Evolutionary conservation across 2,113 vertebrate genomes (phyloP).

Genomic region (Peromyscus polionotus): DNA sequence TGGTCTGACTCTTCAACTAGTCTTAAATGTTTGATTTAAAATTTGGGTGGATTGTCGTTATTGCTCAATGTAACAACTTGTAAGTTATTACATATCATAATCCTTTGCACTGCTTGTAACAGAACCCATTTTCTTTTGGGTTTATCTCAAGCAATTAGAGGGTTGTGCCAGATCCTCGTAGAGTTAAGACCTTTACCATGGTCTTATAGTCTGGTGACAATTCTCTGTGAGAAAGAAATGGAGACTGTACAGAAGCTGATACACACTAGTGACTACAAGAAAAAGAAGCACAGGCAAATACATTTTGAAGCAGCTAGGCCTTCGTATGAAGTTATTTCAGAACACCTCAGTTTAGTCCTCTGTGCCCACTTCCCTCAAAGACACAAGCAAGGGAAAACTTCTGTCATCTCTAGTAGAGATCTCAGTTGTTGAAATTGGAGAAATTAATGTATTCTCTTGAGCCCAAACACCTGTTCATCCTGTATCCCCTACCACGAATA

Average conservation of each 20-base stretch:
- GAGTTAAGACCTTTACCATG: not conserved
- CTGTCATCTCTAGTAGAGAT: constrained; percentile 14
- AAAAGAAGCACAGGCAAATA: not conserved
- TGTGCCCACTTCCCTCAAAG: not conserved
- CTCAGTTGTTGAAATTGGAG: constrained; percentile 69
- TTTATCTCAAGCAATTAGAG: constrained; percentile 69
- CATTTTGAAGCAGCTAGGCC: not conserved
- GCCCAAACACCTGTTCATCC: constrained; percentile 61
- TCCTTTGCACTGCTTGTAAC: constrained; percentile 86
- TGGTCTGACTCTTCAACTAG: constrained; percentile 84
- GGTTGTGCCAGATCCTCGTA: not conserved
- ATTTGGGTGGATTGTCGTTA: constrained; percentile 89
- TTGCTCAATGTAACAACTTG: constrained; percentile 83
- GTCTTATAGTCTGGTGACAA: not conserved
- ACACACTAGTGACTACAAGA: not conserved
- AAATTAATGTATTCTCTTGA: constrained; percentile 66
- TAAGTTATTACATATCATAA: constrained; percentile 87
- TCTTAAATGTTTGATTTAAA: constrained; percentile 89
- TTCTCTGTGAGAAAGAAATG: not conserved
- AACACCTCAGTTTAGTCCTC: not conserved
- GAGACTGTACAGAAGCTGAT: not conserved
- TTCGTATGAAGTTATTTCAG: not conserved
- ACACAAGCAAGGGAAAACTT: constrained; percentile 40
- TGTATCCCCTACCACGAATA: constrained; percentile 72
- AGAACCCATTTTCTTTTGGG: constrained; percentile 65